phyloP scores from a whole-genome alignment of 1,140 invertebrate species.

The Heliconius congener region DNA sequence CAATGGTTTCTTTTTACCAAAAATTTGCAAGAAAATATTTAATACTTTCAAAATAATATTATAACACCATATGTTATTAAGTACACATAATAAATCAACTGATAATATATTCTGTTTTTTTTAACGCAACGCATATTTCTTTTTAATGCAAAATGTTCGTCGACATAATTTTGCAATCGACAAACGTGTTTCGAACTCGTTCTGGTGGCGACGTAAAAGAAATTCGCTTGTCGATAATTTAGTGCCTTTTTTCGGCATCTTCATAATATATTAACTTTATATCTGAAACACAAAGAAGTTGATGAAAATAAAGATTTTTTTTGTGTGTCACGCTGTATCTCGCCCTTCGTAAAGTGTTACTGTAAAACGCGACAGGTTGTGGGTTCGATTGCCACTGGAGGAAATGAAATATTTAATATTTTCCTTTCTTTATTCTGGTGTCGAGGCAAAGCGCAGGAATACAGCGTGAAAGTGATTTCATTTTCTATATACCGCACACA shows the following conservation, averaged over 20 bases:
- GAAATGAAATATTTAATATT: too few relatives aligned
- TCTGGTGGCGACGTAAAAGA: constrained; percentile 30
- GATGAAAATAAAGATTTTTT: background rate
- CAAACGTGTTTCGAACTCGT: constrained; percentile 32
- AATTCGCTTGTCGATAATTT: constrained; percentile 37
- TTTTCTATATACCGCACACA: too few relatives aligned
- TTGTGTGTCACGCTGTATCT: too few relatives aligned
- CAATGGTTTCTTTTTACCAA: background rate
- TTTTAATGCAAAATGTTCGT: constrained; percentile 28
- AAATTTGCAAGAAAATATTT: background rate
- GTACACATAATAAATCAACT: constrained; percentile 11
- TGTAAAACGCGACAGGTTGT: too few relatives aligned
- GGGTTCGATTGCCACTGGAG: too few relatives aligned
- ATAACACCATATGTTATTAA: background rate
- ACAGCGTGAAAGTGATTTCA: too few relatives aligned
- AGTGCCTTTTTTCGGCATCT: constrained; percentile 5
- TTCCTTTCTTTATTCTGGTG: too few relatives aligned
- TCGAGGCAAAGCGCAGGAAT: too few relatives aligned
- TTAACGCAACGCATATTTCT: constrained; percentile 17
- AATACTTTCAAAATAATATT: background rate
- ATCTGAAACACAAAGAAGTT: background rate
- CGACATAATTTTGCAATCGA: constrained; percentile 31
- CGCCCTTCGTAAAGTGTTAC: too few relatives aligned
- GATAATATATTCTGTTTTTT: constrained; percentile 22
- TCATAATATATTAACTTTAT: background rate